Evolutionary conservation across 2,888 invertebrate genomes (phyloP).

Genomic region (Callosobruchus maculatus): DNA sequence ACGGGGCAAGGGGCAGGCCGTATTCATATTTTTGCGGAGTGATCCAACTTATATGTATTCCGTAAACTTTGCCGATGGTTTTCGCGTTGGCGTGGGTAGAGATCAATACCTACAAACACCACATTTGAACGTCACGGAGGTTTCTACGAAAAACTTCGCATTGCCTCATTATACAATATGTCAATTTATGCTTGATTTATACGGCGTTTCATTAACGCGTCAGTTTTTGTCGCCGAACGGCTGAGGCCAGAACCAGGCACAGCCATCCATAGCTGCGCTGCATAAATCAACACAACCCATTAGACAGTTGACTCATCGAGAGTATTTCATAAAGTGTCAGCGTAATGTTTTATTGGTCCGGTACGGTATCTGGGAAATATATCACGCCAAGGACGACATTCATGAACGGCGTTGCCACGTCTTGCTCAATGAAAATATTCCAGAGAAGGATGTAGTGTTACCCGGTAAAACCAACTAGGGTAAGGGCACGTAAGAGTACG

Average conservation of each 20-base stretch:
- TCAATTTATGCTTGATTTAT: not conserved
- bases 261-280: not conserved
- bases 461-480: no score
- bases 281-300: slow-evolving; percentile 24
- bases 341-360: slow-evolving; percentile 30
- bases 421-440: not conserved
- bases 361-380: slow-evolving; percentile 28
- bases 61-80: no score
- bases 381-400: slow-evolving; percentile 8
- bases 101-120: no score
- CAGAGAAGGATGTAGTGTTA: no score
- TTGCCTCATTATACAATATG: not conserved
- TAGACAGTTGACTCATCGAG: slow-evolving; percentile 31
- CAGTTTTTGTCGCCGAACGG: not conserved
- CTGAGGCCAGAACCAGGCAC: not conserved
- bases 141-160: not conserved
- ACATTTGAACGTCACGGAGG: not conserved
- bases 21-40: no score
- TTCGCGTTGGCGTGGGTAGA: no score
- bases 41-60: no score
- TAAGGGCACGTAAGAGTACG: no score
- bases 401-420: not conserved
- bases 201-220: not conserved
- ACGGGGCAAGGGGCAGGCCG: no score
- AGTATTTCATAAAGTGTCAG: slow-evolving; percentile 32